These are phyloP conservation scores for Drosophila quinaria DNA, from an alignment of 2,888 invertebrate species.

Conservation along the genomic window DNA sequence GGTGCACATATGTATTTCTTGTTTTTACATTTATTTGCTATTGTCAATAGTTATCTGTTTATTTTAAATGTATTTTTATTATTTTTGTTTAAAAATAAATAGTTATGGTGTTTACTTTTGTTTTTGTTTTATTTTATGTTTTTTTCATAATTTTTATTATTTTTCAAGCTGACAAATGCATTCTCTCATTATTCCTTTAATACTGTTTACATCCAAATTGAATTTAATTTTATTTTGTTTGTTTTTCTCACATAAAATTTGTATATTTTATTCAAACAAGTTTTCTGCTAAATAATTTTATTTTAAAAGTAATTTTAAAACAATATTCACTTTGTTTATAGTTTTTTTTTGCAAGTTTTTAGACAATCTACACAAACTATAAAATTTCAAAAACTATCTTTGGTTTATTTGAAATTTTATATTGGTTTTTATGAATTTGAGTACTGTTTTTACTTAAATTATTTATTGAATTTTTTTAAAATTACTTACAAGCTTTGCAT, in stretches of 20 bases:
- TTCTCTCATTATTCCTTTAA: not conserved
- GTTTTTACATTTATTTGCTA: not conserved
- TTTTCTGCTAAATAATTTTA: not conserved
- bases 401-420: constrained; percentile 14
- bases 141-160: not conserved
- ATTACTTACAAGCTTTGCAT: constrained; percentile 38
- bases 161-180: not conserved
- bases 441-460: constrained; percentile 11
- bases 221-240: not conserved
- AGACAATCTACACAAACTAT: not conserved
- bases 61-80: not conserved
- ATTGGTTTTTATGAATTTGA: constrained; percentile 30
- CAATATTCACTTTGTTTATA: not conserved
- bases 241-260: no score
- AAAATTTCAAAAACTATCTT: not conserved
- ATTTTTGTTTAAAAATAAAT: not conserved
- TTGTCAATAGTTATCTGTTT: not conserved
- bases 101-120: not conserved
- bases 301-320: not conserved
- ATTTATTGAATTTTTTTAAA: constrained; percentile 28
- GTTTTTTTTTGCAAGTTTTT: not conserved
- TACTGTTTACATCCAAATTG: not conserved
- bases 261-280: no score
- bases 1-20: not conserved
- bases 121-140: not conserved